Evolutionary conservation across 53 echinoderm and acorn worm species (phyloP), one percentile per base, ranked within the genome.

Genomic region (Astropecten irregularis): DNA sequence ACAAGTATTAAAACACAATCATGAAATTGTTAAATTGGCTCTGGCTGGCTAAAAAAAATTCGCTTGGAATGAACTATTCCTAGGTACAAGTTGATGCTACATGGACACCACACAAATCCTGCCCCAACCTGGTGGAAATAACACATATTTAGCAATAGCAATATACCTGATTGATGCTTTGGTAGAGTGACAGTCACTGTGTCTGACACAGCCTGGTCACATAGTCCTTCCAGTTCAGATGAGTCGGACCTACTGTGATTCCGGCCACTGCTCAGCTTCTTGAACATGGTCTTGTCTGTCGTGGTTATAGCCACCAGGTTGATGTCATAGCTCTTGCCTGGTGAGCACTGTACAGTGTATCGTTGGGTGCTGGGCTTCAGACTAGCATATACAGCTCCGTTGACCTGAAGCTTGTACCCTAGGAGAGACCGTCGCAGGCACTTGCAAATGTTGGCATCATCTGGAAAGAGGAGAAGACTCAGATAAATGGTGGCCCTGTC

Each of bases 391-490:
- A 32, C 56, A 27, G 28, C 37, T 22, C 91, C 93, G 36, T 93
- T 87, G 23, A 95, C 82, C 13, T 56, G 47, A 1, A 95, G 67
- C 1, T 73, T 83, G 65, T 93, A 93, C 29, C 88, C 93, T 3
- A 95, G 66, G 51, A 95, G 93, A 18, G 53, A 58, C 19, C 69
- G 73, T 5, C 83, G 84, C 4, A 91, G 50, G 30, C 84, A 73
- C 13, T 22, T 52, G 11, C 64, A 53, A 33, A 77, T 27, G 22
- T 40, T 44, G 21, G 29, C 44, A 23, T 68, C 42, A 3, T 87
- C 92, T 88, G 68, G 4, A 64, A 11, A 11, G 11, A 8, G 42
- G 42, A 11, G 34, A 6, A n/a, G n/a, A n/a, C n/a, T n/a, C n/a
- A n/a, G n/a, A n/a, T n/a, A n/a, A n/a, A n/a, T n/a, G n/a, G n/a